Percentiles rank a stretch among this genome's conserved stretches.
phyloP scores from a whole-genome alignment of 2,113 vertebrate genomes.

The Ailurus styani region DNA sequence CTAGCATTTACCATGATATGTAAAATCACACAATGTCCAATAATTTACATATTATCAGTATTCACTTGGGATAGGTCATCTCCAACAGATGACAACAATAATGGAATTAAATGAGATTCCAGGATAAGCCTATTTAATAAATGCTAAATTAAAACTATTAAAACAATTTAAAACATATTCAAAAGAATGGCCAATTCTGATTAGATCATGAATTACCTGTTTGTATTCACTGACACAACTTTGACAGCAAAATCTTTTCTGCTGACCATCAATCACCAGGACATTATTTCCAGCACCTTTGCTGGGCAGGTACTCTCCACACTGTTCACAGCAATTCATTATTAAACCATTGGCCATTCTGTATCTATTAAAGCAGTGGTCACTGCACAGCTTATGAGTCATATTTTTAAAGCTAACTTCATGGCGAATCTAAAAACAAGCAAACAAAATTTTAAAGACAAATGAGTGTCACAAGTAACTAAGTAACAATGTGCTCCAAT shows the following conservation, averaged over 20 bases:
- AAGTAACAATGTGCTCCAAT: not conserved
- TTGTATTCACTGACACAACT: constrained; percentile 97
- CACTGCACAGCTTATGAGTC: constrained; percentile 98
- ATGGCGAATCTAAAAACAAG: constrained; percentile 92
- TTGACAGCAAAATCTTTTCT: constrained; percentile 98
- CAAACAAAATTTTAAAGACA: constrained; percentile 7
- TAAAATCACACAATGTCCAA: constrained; percentile 14
- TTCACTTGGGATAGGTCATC: not conserved
- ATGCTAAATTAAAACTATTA: not conserved
- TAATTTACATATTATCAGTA: not conserved
- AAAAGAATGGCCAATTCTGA: not conserved
- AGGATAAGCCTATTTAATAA: not conserved
- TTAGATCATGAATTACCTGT: constrained; percentile 86
- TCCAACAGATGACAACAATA: not conserved
- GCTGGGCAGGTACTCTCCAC: constrained; percentile 96
- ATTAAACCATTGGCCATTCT: constrained; percentile 97
- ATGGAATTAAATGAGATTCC: not conserved
- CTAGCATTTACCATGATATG: not conserved
- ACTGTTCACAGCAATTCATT: constrained; percentile 99
- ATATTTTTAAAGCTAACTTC: constrained; percentile 99
- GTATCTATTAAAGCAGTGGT: constrained; percentile 97
- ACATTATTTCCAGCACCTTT: constrained; percentile 95
- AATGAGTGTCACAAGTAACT: not conserved
- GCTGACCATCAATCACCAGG: constrained; percentile 94
- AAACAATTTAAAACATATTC: not conserved